Percentiles rank a stretch among this genome's conserved stretches.
Conservation (phyloP, 2,113 vertebrate species). For the Columba janthina region DNA sequence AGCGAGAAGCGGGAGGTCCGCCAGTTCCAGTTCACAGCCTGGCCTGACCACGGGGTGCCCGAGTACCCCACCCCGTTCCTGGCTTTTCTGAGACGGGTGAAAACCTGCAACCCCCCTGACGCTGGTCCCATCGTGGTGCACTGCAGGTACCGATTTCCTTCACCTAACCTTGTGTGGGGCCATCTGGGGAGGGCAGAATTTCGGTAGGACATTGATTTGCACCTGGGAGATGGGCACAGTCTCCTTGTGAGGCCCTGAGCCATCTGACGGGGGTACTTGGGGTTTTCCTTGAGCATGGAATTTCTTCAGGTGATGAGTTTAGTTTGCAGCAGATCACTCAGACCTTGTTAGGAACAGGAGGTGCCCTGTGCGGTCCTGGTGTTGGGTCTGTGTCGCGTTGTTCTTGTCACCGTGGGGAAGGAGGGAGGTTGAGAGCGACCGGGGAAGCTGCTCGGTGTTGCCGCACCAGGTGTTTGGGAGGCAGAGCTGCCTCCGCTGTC, state of each 20-base stretch:
- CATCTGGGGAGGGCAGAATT: background rate
- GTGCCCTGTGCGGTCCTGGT: background rate
- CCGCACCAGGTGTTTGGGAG: background rate
- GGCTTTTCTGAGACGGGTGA: constrained; percentile 94
- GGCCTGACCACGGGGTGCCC: constrained; percentile 95
- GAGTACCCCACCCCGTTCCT: constrained; percentile 97
- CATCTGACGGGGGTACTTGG: background rate
- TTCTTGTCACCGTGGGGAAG: background rate
- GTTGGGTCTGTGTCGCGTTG: background rate
- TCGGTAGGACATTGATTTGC: background rate
- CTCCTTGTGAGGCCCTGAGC: background rate
- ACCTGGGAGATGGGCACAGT: accelerated
- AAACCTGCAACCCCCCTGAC: constrained; percentile 95
- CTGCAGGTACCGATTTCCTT: constrained; percentile 83
- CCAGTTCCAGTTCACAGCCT: constrained; percentile 98
- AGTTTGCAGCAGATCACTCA: background rate
- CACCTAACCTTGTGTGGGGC: accelerated
- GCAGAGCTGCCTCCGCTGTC: background rate
- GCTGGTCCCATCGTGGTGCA: constrained; percentile 95
- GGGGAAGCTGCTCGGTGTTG: background rate
- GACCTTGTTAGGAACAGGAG: background rate
- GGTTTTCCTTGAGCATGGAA: background rate
- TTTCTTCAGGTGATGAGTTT: background rate
- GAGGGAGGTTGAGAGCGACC: background rate
- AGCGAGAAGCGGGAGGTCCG: constrained; percentile 97